Conservation (phyloP, 2,888 invertebrate species). For the Pollenia amentaria region DNA sequence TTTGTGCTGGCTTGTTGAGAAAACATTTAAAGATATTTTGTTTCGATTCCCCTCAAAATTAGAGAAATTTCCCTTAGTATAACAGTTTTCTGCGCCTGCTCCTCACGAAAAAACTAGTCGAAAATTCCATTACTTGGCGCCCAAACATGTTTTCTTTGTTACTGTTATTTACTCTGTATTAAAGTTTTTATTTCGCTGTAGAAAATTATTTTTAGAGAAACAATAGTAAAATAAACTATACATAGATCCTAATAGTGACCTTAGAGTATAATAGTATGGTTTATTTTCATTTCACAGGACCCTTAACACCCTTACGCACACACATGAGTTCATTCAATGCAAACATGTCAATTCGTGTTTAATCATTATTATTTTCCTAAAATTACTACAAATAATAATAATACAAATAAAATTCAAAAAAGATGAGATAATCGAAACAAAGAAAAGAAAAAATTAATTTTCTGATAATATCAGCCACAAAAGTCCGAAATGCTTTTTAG, state of each 20-base stretch:
- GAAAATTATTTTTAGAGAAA: not conserved
- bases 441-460: conserved; percentile 40
- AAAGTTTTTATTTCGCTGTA: conserved; percentile 1
- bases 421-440: conserved; percentile 9
- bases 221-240: not conserved
- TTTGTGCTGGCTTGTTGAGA: too few relatives aligned
- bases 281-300: conserved; percentile 12
- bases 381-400: conserved; percentile 20
- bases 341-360: conserved; percentile 36
- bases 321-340: not conserved
- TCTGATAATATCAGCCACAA: conserved; percentile 16
- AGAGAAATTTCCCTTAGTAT: conserved; percentile 29
- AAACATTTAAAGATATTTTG: too few relatives aligned
- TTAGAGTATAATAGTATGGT: conserved; percentile 26
- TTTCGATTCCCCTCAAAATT: not conserved
- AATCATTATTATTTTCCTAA: conserved; percentile 30
- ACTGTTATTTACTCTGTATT: not conserved
- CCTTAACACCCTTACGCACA: not conserved
- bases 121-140: conserved; percentile 65
- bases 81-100: conserved; percentile 64
- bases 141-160: conserved; percentile 30
- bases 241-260: conserved; percentile 25
- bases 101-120: conserved; percentile 44
- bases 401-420: not conserved
- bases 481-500: not conserved